Evolutionary conservation across 2,797 vertebrate genomes (phyloP), one percentile per base, ranked within the genome.

Genomic region (Cossypha niveicapilla): DNA sequence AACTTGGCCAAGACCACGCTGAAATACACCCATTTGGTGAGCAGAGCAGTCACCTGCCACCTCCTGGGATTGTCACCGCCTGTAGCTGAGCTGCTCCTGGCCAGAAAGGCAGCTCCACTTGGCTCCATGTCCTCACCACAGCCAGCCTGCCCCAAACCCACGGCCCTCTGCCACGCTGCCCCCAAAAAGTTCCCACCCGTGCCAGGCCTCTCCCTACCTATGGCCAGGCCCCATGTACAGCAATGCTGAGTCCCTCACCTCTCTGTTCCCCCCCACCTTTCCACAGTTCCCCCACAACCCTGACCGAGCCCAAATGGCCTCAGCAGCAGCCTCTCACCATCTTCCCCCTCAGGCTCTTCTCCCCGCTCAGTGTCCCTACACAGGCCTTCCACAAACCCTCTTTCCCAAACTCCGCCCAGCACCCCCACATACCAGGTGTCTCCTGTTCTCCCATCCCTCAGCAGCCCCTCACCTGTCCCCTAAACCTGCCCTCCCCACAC

Each of bases 271-370:
- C 4, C 13, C 3, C 3, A 1, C 6, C 16, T 13, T 68, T 56
- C 22, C 72, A 71, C 53, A 45, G 12, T 25, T 57, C 6, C 18
- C 30, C 4, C 9, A 15, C 45, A 53, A 24, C 23, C 15, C 30
- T 9, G 3, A 3, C n/a, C 1, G 8, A 30, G 32, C 48, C 19
- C 18, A 15, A 9, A n/a, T 0, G 0, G 28, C 75, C 48, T 35
- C 74, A 48, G n/a, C 51, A 47, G 23, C 22, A 47, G 45, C 23
- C 23, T 23, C 23, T 47, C 45, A 47, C 45, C 24, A 63, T 5
- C 4, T 47, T 10, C 12, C 12, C 37, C 13, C 37, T 37, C 37
- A 37, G 37, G 13, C 37, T 37, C 37, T 37, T 37, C 37, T 54
- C 54, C 9, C 1, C 9, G 1, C 4, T 30, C 12, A 18, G 3